These are phyloP conservation scores for Rambutsinella grinnellia DNA, from an alignment of 2,888 invertebrate genomes.

Conservation along the genomic window DNA sequence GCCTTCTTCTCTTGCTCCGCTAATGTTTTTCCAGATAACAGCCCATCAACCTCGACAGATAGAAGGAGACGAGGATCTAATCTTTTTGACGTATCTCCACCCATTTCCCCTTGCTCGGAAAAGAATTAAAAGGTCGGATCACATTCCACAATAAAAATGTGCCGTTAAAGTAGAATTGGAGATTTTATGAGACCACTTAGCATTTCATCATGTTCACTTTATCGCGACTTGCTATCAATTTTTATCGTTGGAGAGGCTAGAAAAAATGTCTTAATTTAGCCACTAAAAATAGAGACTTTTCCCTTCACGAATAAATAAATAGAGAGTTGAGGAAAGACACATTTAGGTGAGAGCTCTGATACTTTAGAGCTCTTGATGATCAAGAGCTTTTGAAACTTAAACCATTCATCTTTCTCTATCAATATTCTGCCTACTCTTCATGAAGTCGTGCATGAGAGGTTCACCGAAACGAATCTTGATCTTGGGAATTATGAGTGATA, in stretches of 20 bases:
- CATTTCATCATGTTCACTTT: conserved; percentile 47
- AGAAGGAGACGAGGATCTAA: conserved; percentile 21
- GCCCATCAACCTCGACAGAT: conserved; percentile 4
- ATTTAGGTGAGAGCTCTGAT: no score
- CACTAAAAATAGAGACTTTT: conserved; percentile 27
- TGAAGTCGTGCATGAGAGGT: no score
- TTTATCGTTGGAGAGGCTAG: conserved; percentile 11
- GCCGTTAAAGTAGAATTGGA: conserved; percentile 44
- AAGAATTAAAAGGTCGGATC: conserved; percentile 16
- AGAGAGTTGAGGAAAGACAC: neutral
- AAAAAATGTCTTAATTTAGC: neutral
- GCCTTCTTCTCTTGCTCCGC: no score
- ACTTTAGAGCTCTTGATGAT: neutral
- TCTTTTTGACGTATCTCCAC: conserved; percentile 20
- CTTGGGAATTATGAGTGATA: neutral
- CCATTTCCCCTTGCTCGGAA: neutral
- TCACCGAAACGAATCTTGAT: no score
- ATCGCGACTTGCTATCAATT: conserved; percentile 31
- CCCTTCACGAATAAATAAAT: neutral
- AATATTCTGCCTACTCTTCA: conserved; percentile 21
- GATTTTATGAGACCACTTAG: conserved; percentile 44
- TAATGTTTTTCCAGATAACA: conserved; percentile 39
- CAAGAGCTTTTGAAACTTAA: conserved; percentile 14
- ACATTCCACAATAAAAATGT: conserved; percentile 51
- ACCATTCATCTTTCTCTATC: conserved; percentile 26